Evolutionary conservation across 1,140 invertebrate species (phyloP).

Genomic region (Zaprionus kolodkinae): DNA sequence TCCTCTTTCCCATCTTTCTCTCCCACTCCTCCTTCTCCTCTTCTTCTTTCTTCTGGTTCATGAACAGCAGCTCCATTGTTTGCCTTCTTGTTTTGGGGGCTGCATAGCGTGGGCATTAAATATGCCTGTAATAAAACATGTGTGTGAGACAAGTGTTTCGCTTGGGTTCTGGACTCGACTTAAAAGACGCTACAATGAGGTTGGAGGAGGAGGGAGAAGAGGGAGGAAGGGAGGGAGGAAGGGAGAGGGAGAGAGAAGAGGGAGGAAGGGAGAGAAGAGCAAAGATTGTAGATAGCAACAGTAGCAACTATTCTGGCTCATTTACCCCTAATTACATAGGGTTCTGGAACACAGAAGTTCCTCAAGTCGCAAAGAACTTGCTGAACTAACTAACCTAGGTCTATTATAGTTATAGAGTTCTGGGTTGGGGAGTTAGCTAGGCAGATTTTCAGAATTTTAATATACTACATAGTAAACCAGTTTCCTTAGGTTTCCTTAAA

Average conservation of each 20-base stretch:
- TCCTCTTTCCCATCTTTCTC: background rate
- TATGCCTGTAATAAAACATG: conserved; percentile 37
- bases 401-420: background rate
- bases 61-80: conserved; percentile 17
- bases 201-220: background rate
- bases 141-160: conserved; percentile 24
- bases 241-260: background rate
- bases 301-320: background rate
- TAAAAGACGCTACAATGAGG: background rate
- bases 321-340: background rate
- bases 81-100: conserved; percentile 25
- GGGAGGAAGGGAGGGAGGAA: background rate
- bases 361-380: background rate
- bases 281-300: background rate
- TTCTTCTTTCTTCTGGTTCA: background rate
- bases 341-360: background rate
- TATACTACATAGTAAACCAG: too few species aligned
- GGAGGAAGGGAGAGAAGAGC: background rate
- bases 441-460: too few species aligned
- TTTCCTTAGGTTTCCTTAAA: too few species aligned
- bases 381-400: background rate
- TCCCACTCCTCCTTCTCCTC: background rate
- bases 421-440: too few species aligned
- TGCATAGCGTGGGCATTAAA: conserved; percentile 23
- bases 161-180: background rate